These are phyloP conservation scores for Nebria ingens DNA, from an alignment of 1,140 invertebrate species.

Conservation along the genomic window DNA sequence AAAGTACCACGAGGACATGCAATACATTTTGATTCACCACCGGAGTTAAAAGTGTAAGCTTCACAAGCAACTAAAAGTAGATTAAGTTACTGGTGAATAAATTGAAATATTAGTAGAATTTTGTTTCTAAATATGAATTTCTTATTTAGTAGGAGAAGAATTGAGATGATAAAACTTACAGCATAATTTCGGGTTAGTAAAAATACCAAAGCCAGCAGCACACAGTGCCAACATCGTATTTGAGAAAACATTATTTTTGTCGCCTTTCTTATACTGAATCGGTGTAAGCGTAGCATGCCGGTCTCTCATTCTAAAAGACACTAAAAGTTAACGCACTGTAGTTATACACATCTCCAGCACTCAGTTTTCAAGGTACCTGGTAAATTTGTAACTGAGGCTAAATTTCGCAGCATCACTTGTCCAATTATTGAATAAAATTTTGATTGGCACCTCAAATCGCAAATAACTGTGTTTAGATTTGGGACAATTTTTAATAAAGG, in stretches of 20 bases:
- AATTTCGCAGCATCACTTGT: not conserved
- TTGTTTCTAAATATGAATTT: not conserved
- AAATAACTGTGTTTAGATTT: not conserved
- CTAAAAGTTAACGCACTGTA: not conserved
- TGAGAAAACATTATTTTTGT: not conserved
- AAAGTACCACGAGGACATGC: constrained; percentile 26
- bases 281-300: not conserved
- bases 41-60: constrained; percentile 24
- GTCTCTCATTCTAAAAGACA: not conserved
- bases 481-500: not conserved
- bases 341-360: not conserved
- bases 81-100: not conserved
- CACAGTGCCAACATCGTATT: not conserved
- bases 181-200: not conserved
- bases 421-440: not conserved
- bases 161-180: not conserved
- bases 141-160: no score
- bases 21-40: constrained; percentile 23
- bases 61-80: constrained; percentile 25
- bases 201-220: not conserved
- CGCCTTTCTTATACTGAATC: not conserved
- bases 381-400: not conserved
- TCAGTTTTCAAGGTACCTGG: not conserved
- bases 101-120: not conserved
- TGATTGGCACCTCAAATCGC: not conserved